phyloP scores from a whole-genome alignment of 1,140 invertebrate species.

The Drosophila kurseongensis region DNA sequence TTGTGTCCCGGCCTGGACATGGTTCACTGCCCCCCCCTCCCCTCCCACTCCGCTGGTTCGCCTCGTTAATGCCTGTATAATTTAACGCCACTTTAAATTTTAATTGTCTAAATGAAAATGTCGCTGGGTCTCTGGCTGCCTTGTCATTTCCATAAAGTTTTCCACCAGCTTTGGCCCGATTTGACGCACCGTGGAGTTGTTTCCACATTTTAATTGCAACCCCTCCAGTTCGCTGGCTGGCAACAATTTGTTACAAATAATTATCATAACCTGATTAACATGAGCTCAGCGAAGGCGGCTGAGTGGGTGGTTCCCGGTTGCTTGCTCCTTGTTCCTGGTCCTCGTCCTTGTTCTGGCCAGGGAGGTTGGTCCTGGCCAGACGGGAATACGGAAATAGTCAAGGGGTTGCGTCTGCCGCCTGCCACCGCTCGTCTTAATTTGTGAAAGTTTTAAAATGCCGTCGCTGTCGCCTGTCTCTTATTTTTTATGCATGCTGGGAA shows the following conservation, averaged over 20 bases:
- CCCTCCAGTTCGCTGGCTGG: constrained; percentile 14
- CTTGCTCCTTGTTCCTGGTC: too few species aligned
- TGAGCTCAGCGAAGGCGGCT: constrained; percentile 59
- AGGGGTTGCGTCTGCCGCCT: constrained; percentile 13
- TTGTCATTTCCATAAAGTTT: constrained; percentile 81
- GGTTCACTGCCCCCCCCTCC: background rate
- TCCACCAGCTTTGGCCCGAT: constrained; percentile 50
- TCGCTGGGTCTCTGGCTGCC: constrained; percentile 51
- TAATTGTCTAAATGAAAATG: constrained; percentile 84
- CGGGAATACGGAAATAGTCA: background rate
- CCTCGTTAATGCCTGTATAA: constrained; percentile 80
- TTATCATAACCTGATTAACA: constrained; percentile 85
- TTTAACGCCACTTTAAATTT: constrained; percentile 84
- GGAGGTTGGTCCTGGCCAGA: constrained; percentile 11
- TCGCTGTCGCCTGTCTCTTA: constrained; percentile 57
- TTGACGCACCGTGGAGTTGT: constrained; percentile 68
- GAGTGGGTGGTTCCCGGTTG: constrained; percentile 1
- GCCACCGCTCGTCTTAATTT: constrained; percentile 64
- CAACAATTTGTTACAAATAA: constrained; percentile 84
- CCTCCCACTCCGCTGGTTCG: background rate
- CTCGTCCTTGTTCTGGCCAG: background rate
- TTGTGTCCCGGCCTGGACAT: constrained; percentile 2
- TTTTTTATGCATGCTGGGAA: constrained; percentile 81
- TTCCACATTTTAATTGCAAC: constrained; percentile 77
- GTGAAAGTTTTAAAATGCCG: constrained; percentile 80